Conservation (phyloP, 1,140 invertebrate genomes). For the Fopius arisanus region DNA sequence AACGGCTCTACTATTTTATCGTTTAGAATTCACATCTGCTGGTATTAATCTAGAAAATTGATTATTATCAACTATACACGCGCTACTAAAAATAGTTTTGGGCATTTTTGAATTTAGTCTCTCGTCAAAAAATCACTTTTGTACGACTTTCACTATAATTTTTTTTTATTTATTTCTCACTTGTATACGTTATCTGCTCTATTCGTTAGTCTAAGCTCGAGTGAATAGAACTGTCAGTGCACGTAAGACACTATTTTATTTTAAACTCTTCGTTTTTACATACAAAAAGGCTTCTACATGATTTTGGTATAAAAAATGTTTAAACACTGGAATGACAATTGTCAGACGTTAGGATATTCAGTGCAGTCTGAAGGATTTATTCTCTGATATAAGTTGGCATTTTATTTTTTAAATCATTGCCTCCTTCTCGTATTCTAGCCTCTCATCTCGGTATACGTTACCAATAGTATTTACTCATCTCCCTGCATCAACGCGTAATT, state of each 20-base stretch:
- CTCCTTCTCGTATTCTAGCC: conserved; percentile 11
- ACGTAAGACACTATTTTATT: conserved; percentile 59
- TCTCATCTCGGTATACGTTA: background rate
- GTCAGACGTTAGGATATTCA: conserved; percentile 43
- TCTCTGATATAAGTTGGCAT: conserved; percentile 12
- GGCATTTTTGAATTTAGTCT: background rate
- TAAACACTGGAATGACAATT: conserved; percentile 58
- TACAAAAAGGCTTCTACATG: conserved; percentile 43
- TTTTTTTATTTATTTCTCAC: background rate
- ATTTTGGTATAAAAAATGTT: conserved; percentile 43
- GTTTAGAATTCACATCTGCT: background rate
- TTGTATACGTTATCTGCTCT: background rate
- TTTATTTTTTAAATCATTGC: too few relatives aligned
- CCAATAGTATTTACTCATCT: conserved; percentile 3
- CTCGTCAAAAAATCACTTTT: background rate
- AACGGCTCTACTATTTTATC: background rate
- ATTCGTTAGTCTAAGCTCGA: conserved; percentile 23
- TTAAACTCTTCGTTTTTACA: conserved; percentile 26
- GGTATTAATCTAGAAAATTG: background rate
- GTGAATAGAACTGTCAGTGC: conserved; percentile 18
- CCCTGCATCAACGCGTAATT: conserved; percentile 50
- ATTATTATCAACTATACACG: background rate
- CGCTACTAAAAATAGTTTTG: conserved; percentile 11
- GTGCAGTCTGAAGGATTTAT: conserved; percentile 39
- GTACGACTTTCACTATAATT: conserved; percentile 11